Base-by-base conservation (phyloP, 1,140 invertebrate species). In the fruit fly (Drosophila melanogaster) region DNA sequence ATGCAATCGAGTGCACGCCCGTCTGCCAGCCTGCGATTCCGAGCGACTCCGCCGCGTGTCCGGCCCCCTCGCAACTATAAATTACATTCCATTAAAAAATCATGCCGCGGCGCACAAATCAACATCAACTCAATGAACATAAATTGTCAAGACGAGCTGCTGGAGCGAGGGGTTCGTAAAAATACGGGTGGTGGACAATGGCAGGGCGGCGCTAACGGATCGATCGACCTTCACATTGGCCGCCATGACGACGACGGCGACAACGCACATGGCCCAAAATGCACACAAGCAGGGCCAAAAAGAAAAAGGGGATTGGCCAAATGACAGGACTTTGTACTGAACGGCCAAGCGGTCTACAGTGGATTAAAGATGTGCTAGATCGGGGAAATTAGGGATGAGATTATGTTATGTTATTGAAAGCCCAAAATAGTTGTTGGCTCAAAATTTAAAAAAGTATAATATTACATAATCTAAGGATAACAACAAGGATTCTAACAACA, bases 31-130 rank as follows among this genome's bases (percentile, higher is more conserved):
- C 38, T 49, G 46, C 50, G 41, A 37, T 54, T 53, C 56, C 40
- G 3, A 19, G 14, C 14, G 30, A 30, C 26, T 46, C 38, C 33
- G 11, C 38, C 33, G 11, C 44, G 6, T 15, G 12, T 12, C 37
- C 38, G 0, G 2, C n/a, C 38, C 51, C 54, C 35, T 47, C 73
- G 12, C 59, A 59, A 76, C 65, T 71, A 71, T 71, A 86, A 86
- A 87, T 81, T 87, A 76, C 79, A 86, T 86, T 86, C 81, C 81
- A 86, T 86, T 86, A 81, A 86, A 86, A 86, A 86, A 76, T 87
- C 81, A 83, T 87, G 81, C 78, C 69, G 83, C 65, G 70, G 58
- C 79, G 61, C 75, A 87, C 81, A 86, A 86, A 87, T 86, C 83
- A 86, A 87, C 83, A 86, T 79, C 81, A 86, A 76, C 81, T 79